These are phyloP conservation scores for Heteromyza rotundicornis DNA, from an alignment of 2,888 invertebrate species.

Conservation along the genomic window DNA sequence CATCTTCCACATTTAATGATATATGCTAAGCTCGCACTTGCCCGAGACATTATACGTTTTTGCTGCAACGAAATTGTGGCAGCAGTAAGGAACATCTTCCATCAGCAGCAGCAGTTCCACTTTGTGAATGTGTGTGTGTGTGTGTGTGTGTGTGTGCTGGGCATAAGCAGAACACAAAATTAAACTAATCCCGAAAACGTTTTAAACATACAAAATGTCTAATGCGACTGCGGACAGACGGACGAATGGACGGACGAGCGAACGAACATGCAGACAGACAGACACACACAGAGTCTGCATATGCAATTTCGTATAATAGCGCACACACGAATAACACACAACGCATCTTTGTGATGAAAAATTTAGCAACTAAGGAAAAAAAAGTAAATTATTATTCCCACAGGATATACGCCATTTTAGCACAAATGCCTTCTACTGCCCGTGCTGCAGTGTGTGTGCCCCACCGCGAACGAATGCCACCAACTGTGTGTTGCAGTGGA, in stretches of 20 bases:
- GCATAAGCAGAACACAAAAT: constrained; percentile 11
- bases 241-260: neutral
- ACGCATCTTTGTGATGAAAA: neutral
- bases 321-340: neutral
- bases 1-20: neutral
- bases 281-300: neutral
- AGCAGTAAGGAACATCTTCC: too few relatives aligned
- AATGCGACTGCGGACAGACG: neutral
- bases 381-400: constrained; percentile 45
- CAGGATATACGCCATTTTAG: constrained; percentile 50
- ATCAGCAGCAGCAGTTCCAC: neutral
- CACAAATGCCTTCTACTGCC: constrained; percentile 2
- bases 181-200: constrained; percentile 22
- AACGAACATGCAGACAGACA: constrained; percentile 2
- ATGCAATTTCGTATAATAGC: neutral
- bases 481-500: too few relatives aligned
- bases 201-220: constrained; percentile 15
- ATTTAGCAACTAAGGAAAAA: neutral
- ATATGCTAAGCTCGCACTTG: constrained; percentile 4
- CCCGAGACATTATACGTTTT: neutral
- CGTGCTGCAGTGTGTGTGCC: neutral
- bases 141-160: neutral
- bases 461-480: too few relatives aligned
- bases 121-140: neutral
- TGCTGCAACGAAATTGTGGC: too few relatives aligned